These are phyloP conservation scores for Oncorhynchus gorbuscha DNA, from an alignment of 2,113 vertebrate species.

Conservation along the genomic window DNA sequence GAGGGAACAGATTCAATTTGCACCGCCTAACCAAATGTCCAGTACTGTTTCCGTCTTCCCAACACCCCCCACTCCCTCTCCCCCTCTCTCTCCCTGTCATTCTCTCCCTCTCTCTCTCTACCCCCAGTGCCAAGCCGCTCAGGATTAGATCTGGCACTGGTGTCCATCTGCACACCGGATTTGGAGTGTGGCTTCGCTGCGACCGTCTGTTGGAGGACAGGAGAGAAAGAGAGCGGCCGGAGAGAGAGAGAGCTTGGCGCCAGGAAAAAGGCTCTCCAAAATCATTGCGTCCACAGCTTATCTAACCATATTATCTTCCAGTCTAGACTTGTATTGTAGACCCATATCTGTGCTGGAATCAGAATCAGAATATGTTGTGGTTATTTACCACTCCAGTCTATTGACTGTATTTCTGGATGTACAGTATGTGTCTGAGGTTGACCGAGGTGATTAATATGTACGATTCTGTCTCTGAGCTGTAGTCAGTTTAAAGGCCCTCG, in stretches of 20 bases:
- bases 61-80: background rate
- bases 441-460: background rate
- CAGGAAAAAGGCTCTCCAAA: background rate
- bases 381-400: background rate
- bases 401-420: background rate
- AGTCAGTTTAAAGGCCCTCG: constrained; percentile 52
- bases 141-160: constrained; percentile 65
- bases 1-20: constrained; percentile 3
- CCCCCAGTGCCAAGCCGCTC: constrained; percentile 32
- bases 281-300: background rate
- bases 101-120: constrained; percentile 23
- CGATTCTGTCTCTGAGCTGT: constrained; percentile 24
- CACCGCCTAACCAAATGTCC: constrained; percentile 1
- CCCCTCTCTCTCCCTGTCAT: background rate
- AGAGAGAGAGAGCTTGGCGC: background rate
- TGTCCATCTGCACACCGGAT: constrained; percentile 74
- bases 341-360: background rate
- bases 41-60: background rate
- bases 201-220: constrained; percentile 63
- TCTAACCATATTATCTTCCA: background rate
- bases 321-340: background rate
- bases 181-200: constrained; percentile 64
- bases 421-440: constrained; percentile 2
- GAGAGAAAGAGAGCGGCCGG: background rate
- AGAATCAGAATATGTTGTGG: background rate